phyloP scores from a whole-genome alignment of 1,140 invertebrate species.

The Ladona fulva region DNA sequence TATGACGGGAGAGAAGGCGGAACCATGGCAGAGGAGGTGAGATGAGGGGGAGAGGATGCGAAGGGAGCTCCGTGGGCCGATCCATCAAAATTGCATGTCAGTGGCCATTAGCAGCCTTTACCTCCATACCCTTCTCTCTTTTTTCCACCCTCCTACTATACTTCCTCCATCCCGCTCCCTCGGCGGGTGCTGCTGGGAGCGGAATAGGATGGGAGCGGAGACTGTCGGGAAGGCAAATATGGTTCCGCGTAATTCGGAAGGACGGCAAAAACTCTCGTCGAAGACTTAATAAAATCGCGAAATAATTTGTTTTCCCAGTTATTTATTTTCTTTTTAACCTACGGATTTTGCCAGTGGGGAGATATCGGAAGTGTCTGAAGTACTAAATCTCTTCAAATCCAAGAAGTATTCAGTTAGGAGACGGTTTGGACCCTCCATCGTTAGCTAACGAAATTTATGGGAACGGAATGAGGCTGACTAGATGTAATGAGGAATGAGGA shows the following conservation, averaged over 20 bases:
- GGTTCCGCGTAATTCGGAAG: not conserved
- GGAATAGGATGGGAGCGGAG: not conserved
- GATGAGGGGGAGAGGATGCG: not conserved
- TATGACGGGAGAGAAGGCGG: not conserved
- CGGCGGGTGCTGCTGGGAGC: not conserved
- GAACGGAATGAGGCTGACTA: no score
- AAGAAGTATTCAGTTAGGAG: no score
- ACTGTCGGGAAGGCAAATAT: not conserved
- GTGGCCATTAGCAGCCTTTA: constrained; percentile 7
- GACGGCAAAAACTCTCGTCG: not conserved
- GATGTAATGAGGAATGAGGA: no score
- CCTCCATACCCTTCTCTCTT: not conserved
- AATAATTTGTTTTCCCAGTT: no score
- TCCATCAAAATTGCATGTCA: constrained; percentile 9
- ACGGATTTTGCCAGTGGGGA: no score
- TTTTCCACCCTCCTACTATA: not conserved
- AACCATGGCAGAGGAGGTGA: not conserved
- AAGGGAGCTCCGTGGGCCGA: not conserved
- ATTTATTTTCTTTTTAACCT: no score
- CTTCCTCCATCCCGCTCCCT: not conserved
- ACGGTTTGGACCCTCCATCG: no score
- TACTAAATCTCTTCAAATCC: no score
- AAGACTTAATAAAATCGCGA: no score
- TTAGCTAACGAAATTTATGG: no score
- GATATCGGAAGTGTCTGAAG: no score